Base-by-base conservation (phyloP, 2,113 vertebrate genomes). In the Tetraodon nigroviridis region DNA sequence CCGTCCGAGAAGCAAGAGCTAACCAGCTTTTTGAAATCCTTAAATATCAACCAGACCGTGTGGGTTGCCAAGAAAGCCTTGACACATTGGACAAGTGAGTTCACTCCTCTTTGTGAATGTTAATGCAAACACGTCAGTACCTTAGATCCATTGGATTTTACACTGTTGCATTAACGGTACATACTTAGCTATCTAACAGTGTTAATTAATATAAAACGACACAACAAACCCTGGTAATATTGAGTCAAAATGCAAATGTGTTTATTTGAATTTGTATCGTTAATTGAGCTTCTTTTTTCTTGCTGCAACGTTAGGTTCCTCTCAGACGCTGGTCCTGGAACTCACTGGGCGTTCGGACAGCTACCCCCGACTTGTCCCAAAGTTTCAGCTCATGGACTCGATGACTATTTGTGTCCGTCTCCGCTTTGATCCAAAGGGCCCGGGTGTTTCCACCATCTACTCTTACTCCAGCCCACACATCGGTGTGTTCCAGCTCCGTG, bases 401-500 rank as follows among this genome's bases (percentile, higher is more conserved):
- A 64, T 91, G 73, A 90, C 84, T 1, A 53, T 91, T 72, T 91
- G 88, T 57, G 64, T 77, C 66, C 72, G 27, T 8, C 61, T 91
- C 6, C 78, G 66, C 47, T 85, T 92, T 6, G 63, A 87, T 71
- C 75, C 42, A 12, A 62, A 63, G 55, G 73, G 67, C 71, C 68
- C 56, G 18, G 87, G 88, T 76, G 41, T 67, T 78, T 91, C 76
- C 73, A 90, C 77, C 41, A 73, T 91, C 24, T 90, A 91, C 64
- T 91, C 90, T 52, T 91, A 91, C 73, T 86, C 88, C 74, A 44
- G 24, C 37, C 81, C 79, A 51, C 80, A 76, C 45, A 79, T 81
- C 65, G 85, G 89, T 59, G 87, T 89, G 66, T 90, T 91, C 78
- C 90, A 91, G 81, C 88, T 91, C 51, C 76, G 80, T 18, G 87